phyloP scores from a whole-genome alignment of 1,140 invertebrate species.

The Neodiprion fabricii region DNA sequence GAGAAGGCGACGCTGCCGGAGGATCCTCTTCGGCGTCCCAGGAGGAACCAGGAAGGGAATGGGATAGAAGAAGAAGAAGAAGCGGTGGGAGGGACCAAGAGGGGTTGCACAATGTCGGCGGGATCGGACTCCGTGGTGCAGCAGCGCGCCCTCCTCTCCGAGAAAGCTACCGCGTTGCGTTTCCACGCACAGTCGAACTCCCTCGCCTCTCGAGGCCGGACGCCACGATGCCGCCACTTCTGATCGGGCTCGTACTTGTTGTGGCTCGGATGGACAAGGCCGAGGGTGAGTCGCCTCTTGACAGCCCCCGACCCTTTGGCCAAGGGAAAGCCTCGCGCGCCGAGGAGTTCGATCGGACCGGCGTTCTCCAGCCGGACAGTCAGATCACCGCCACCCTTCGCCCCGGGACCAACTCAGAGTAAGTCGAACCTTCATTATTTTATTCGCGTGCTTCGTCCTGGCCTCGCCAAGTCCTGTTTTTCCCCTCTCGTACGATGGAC shows the following conservation, averaged over 20 bases:
- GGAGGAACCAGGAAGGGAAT: conserved; percentile 25
- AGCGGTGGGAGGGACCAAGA: not conserved
- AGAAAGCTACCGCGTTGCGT: conserved; percentile 17
- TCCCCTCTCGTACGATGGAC: too few species aligned
- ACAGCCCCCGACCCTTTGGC: conserved; percentile 47
- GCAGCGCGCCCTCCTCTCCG: not conserved
- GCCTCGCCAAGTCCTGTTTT: too few species aligned
- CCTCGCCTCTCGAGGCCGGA: conserved; percentile 49
- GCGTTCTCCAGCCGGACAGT: conserved; percentile 56
- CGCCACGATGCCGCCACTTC: conserved; percentile 26
- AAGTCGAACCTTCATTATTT: conserved; percentile 33
- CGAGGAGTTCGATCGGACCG: conserved; percentile 55
- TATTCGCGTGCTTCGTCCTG: too few species aligned
- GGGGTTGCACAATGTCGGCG: not conserved
- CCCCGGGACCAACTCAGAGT: conserved; percentile 56
- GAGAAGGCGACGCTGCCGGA: conserved; percentile 4
- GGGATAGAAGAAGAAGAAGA: not conserved
- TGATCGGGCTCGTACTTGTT: conserved; percentile 29
- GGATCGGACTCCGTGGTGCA: not conserved
- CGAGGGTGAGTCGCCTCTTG: conserved; percentile 22
- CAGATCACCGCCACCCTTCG: conserved; percentile 54
- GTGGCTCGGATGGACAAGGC: conserved; percentile 24
- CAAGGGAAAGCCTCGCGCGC: conserved; percentile 46
- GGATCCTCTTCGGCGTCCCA: conserved; percentile 14
- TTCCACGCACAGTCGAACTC: conserved; percentile 51